Evolutionary conservation across 2,888 invertebrate species (phyloP).

Genomic region (Copidosoma aretas): DNA sequence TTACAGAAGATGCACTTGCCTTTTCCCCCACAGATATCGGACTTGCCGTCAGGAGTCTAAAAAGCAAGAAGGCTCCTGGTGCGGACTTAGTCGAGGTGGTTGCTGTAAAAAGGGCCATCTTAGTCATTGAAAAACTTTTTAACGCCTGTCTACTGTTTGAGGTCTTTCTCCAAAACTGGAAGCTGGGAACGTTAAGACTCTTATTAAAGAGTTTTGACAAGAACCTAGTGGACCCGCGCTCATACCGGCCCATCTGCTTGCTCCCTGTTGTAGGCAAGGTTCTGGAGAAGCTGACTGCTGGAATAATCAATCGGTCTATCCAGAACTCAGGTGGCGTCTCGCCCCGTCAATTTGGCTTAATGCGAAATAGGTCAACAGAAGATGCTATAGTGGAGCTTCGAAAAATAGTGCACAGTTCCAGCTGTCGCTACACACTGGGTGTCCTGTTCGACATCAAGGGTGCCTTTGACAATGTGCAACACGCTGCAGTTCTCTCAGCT

Average conservation of each 20-base stretch:
- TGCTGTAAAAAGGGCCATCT: background rate
- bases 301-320: background rate
- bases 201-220: background rate
- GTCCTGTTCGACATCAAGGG: background rate
- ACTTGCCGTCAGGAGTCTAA: background rate
- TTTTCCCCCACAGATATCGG: background rate
- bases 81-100: background rate
- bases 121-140: background rate
- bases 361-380: background rate
- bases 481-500: background rate
- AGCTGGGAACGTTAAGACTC: background rate
- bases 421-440: background rate
- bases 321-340: background rate
- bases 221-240: background rate
- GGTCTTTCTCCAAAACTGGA: background rate
- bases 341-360: background rate
- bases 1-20: background rate
- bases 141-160: background rate
- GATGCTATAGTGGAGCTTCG: background rate
- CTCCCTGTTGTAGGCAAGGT: background rate
- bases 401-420: background rate
- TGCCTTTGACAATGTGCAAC: background rate
- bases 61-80: background rate
- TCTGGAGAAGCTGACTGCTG: background rate
- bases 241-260: background rate